Conservation (phyloP, 2,797 vertebrate species). For the Myotis myotis region DNA sequence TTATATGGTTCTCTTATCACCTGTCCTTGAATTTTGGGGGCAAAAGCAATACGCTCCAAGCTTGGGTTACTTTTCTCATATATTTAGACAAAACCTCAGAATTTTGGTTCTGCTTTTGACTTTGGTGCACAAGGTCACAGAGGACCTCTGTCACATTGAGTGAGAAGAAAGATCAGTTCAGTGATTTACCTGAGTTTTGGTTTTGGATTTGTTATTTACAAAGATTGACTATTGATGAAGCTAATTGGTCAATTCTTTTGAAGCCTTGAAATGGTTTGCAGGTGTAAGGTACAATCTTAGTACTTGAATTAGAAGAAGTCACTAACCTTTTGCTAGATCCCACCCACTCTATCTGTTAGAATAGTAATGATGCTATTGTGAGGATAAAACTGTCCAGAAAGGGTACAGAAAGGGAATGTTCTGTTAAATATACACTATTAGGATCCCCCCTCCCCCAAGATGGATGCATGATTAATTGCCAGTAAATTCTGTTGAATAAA, state of each 20-base stretch:
- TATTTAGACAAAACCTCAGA: not conserved
- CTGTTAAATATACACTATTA: not conserved
- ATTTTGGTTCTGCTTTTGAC: conserved; percentile 29
- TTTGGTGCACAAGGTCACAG: not conserved
- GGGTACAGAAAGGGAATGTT: not conserved
- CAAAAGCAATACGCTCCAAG: not conserved
- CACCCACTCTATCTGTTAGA: not conserved
- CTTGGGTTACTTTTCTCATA: not conserved
- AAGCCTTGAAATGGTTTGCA: not conserved
- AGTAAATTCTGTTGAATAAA: conserved; percentile 39
- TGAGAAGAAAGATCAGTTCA: not conserved
- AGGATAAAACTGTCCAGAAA: not conserved
- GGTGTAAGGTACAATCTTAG: not conserved
- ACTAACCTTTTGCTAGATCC: not conserved
- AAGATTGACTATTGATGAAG: not conserved
- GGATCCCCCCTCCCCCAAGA: not conserved
- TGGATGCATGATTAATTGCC: not conserved
- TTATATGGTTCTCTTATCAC: not conserved
- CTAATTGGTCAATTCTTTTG: not conserved
- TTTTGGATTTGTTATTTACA: not conserved
- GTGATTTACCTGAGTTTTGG: not conserved
- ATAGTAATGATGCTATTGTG: not conserved
- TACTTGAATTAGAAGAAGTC: not conserved
- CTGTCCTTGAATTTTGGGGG: not conserved
- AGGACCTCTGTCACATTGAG: not conserved